Percentiles rank a stretch among this genome's conserved stretches.
Conservation (phyloP, 2,113 vertebrate genomes). For the Corvus moneduloides region DNA sequence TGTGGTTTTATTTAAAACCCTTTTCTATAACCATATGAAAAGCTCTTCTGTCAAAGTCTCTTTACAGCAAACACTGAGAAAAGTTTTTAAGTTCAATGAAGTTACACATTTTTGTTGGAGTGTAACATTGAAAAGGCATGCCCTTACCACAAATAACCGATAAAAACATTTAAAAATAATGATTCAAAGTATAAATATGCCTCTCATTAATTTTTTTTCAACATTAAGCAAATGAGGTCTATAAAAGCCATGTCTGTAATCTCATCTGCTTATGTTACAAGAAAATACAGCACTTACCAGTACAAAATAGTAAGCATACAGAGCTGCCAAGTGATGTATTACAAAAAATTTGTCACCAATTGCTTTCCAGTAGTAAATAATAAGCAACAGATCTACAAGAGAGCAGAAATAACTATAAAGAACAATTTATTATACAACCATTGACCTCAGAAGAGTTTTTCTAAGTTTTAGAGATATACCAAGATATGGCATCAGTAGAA, state of each 20-base stretch:
- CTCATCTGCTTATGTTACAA: slow-evolving; percentile 74
- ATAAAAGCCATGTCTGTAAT: slow-evolving; percentile 58
- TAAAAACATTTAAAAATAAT: background rate
- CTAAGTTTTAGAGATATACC: background rate
- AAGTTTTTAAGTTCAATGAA: background rate
- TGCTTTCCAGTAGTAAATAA: slow-evolving; percentile 94
- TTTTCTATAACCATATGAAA: background rate
- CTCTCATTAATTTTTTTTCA: background rate
- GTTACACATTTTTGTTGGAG: background rate
- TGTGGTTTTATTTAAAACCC: background rate
- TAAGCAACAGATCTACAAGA: slow-evolving; percentile 91
- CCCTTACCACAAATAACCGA: background rate
- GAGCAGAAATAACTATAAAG: background rate
- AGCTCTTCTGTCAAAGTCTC: background rate
- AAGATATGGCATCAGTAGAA: background rate
- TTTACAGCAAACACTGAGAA: background rate
- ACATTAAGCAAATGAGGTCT: background rate
- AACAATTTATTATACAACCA: background rate
- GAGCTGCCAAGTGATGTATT: slow-evolving; percentile 89
- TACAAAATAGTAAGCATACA: slow-evolving; percentile 93
- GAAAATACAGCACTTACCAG: slow-evolving; percentile 89
- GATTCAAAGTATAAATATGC: background rate
- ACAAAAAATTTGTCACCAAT: slow-evolving; percentile 97
- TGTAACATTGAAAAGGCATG: background rate
- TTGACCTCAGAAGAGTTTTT: background rate